Evolutionary conservation across 1,140 invertebrate species (phyloP), one percentile per base, ranked within the genome.

Genomic region (Papilio aristodemus): DNA sequence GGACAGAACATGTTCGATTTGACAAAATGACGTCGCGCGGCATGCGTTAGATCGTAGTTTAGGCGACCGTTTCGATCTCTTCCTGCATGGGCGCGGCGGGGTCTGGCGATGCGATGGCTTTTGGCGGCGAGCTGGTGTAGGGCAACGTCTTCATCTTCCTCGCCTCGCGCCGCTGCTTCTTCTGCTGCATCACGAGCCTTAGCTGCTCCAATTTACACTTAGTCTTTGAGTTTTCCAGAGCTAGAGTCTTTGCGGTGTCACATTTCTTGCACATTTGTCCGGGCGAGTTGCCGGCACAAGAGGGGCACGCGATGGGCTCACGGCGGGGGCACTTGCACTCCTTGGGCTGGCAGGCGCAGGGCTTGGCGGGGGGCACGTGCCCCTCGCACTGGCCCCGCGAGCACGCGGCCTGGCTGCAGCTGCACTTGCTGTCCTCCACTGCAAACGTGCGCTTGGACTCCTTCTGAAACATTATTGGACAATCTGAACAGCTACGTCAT

Each of bases 141-240:
- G 96, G 96, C 9, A 94, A 90, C 1, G 93, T 93, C 73, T 95
- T 95, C 6, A 96, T 93, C 76, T 97, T 95, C 68, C 96, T 93
- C 5, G 95, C 96, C 83, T 95, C 94, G 37, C 97, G 93, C 67
- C 96, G 93, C 70, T 96, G 95, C 64, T 96, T 94, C 75, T 96
- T 94, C 84, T 98, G 96, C 75, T 97, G 96, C 96, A 98, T 96
- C 36, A 98, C 96, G 22, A 96, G 92, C 70, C 96, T 94, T 13
- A 98, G 91, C 66, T 96, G 95, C 80, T 97, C 95, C 89, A 98
- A 93, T 87, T 98, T 98, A 46, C 95, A 95, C 74, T 96, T 95
- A 5, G 96, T 96, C 71, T 96, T 95, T 70, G 94, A 94, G 78
- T 97, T 96, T 80, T 96, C 96, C 81, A 93, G 80, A 88, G 93